These are phyloP conservation scores for Temnothorax nylanderi DNA, from an alignment of 1,140 invertebrate genomes.

Conservation along the genomic window DNA sequence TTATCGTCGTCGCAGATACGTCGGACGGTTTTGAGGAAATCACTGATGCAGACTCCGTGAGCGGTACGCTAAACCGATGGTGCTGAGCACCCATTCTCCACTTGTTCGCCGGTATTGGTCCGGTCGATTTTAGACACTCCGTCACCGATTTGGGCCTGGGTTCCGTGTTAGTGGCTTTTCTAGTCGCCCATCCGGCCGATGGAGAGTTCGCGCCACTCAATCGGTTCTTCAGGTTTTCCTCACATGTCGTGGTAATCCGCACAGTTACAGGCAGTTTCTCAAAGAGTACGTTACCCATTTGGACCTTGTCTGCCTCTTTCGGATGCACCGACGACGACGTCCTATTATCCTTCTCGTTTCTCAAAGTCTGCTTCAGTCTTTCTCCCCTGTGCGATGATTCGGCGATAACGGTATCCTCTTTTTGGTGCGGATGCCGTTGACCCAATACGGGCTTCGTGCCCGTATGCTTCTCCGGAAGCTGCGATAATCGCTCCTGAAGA, in stretches of 20 bases:
- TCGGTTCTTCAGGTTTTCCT: slow-evolving; percentile 73
- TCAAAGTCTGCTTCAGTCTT: slow-evolving; percentile 65
- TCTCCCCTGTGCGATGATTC: slow-evolving; percentile 59
- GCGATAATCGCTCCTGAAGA: slow-evolving; percentile 79
- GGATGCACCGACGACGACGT: slow-evolving; percentile 58
- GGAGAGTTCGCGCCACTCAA: slow-evolving; percentile 40
- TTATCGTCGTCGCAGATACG: slow-evolving; percentile 68
- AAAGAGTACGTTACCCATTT: slow-evolving; percentile 41
- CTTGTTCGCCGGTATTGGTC: slow-evolving; percentile 72
- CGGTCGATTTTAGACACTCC: slow-evolving; percentile 69
- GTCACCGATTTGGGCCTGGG: slow-evolving; percentile 74
- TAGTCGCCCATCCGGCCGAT: slow-evolving; percentile 57
- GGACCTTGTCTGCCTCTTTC: slow-evolving; percentile 55
- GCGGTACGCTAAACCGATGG: slow-evolving; percentile 45
- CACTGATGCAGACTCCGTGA: slow-evolving; percentile 10
- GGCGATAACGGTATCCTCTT: slow-evolving; percentile 46
- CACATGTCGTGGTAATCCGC: slow-evolving; percentile 41
- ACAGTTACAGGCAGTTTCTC: slow-evolving; percentile 50
- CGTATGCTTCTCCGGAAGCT: slow-evolving; percentile 77
- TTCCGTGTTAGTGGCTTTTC: slow-evolving; percentile 66
- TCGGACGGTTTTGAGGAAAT: slow-evolving; percentile 63
- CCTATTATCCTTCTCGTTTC: slow-evolving; percentile 58
- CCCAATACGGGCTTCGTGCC: slow-evolving; percentile 62
- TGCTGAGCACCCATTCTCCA: slow-evolving; percentile 78
- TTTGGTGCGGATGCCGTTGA: slow-evolving; percentile 55